Percentiles rank a stretch among this genome's conserved stretches.
These are phyloP conservation scores for Metellina segmentata DNA, from an alignment of 2,888 invertebrate genomes.

Conservation along the genomic window DNA sequence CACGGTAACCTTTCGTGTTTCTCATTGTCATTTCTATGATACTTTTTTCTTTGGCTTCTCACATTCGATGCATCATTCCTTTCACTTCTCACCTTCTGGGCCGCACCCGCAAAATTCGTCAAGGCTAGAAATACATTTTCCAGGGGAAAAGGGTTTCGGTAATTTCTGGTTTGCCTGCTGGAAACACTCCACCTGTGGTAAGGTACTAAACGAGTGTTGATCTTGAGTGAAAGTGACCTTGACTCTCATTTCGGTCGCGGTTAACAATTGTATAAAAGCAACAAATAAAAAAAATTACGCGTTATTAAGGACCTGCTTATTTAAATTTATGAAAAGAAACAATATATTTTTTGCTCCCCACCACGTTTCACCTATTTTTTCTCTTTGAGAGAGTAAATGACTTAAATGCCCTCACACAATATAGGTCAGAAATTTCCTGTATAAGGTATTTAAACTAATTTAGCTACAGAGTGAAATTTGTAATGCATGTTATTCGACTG, in stretches of 20 bases:
- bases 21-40: constrained; percentile 57
- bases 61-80: constrained; percentile 56
- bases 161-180: constrained; percentile 49
- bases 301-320: not conserved
- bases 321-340: not conserved
- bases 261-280: not conserved
- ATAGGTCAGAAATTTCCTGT: too few species aligned
- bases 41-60: not conserved
- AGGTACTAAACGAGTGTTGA: constrained; percentile 33
- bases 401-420: too few species aligned
- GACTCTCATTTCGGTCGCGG: constrained; percentile 31
- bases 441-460: too few species aligned
- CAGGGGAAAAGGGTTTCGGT: constrained; percentile 28
- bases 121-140: constrained; percentile 54
- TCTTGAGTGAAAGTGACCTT: constrained; percentile 53
- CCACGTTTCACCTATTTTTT: too few species aligned
- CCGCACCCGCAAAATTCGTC: constrained; percentile 65
- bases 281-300: not conserved
- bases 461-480: too few species aligned
- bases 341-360: not conserved
- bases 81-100: constrained; percentile 28
- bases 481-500: too few species aligned
- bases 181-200: constrained; percentile 17
- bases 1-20: constrained; percentile 61
- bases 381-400: too few species aligned